Percentiles rank a stretch among this genome's conserved stretches.
These are phyloP conservation scores for Centropus unirufus DNA, from an alignment of 2,113 vertebrate genomes.

Conservation along the genomic window DNA sequence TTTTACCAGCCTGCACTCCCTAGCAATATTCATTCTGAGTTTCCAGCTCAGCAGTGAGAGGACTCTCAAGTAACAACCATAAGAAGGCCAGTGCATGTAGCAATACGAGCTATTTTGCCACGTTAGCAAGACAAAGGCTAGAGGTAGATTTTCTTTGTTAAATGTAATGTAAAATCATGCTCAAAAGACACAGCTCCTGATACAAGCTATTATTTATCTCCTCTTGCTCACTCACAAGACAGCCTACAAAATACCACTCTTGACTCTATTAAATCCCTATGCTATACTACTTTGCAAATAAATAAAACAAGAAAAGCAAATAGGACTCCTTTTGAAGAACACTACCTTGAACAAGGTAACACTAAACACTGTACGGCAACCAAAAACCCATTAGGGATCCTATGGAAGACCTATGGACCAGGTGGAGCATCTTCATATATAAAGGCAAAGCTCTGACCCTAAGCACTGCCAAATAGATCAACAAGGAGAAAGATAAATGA, in stretches of 20 bases:
- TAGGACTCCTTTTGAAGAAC: not conserved
- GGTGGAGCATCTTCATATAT: not conserved
- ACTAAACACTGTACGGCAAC: not conserved
- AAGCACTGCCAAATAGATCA: accelerated
- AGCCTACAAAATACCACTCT: not conserved
- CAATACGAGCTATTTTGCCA: not conserved
- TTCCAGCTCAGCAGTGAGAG: not conserved
- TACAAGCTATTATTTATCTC: not conserved
- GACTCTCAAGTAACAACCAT: not conserved
- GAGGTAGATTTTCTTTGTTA: not conserved
- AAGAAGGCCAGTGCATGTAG: accelerated
- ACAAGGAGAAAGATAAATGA: not conserved
- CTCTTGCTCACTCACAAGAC: not conserved
- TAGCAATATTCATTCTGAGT: not conserved
- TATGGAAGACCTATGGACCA: not conserved
- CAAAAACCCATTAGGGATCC: not conserved
- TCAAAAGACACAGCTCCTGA: not conserved
- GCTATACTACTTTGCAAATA: not conserved
- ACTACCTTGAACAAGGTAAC: not conserved
- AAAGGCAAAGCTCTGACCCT: not conserved
- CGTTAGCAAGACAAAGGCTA: not conserved
- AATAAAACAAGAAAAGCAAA: not conserved
- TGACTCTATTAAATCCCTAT: not conserved
- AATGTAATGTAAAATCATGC: not conserved
- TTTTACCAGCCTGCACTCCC: not conserved